phyloP scores from a whole-genome alignment of 2,797 vertebrate species.

The Coracias cyanogaster region DNA sequence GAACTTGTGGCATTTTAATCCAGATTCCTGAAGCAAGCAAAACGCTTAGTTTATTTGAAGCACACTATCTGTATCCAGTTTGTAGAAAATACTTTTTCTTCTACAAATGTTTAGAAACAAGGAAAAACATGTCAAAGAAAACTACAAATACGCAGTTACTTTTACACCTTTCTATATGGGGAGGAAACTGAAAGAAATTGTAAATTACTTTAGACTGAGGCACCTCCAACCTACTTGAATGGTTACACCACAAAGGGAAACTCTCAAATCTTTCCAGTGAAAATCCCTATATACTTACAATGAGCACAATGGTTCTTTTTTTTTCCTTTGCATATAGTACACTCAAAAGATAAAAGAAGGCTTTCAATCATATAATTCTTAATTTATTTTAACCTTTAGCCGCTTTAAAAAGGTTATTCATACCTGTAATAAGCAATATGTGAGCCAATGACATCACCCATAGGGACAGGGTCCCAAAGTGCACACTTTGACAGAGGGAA shows the following conservation, averaged over 20 bases:
- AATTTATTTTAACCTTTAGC: neutral
- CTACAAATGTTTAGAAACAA: neutral
- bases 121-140: neutral
- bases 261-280: neutral
- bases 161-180: neutral
- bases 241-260: neutral
- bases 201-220: neutral
- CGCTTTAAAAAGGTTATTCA: neutral
- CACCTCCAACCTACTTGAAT: neutral
- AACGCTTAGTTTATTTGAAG: neutral
- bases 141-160: neutral
- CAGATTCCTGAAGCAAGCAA: neutral
- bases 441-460: conserved; percentile 82
- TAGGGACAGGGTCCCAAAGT: conserved; percentile 89
- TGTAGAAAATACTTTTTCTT: neutral
- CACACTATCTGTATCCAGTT: neutral
- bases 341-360: neutral
- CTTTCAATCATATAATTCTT: neutral
- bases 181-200: rapidly evolving
- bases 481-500: conserved; percentile 89
- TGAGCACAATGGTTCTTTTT: rapidly evolving
- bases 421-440: conserved; percentile 90
- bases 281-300: neutral
- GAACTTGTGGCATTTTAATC: neutral
- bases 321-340: neutral